Conservation (phyloP, 2,888 invertebrate species). For the Tryphoninae sp. region DNA sequence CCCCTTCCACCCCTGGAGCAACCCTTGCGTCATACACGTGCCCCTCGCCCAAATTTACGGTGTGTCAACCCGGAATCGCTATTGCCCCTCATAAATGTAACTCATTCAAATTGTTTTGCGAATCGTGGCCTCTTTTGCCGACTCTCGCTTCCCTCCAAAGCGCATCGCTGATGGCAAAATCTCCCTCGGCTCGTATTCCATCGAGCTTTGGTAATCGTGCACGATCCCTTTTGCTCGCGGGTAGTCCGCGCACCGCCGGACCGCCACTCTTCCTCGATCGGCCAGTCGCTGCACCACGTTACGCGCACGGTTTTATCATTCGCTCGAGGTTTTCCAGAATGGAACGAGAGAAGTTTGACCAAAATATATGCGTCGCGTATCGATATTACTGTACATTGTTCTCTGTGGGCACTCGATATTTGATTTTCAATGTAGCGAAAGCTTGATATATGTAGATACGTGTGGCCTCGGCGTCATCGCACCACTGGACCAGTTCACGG, state of each 20-base stretch:
- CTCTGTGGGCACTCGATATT: constrained; percentile 43
- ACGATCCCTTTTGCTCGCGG: constrained; percentile 21
- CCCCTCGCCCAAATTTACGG: constrained; percentile 61
- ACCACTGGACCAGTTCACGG: constrained; percentile 36
- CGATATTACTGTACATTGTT: constrained; percentile 21
- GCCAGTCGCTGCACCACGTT: constrained; percentile 27
- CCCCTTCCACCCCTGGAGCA: neutral
- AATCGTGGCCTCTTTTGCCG: constrained; percentile 62
- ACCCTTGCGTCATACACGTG: constrained; percentile 29
- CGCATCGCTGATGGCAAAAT: constrained; percentile 14
- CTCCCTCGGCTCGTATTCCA: constrained; percentile 44
- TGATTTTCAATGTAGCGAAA: constrained; percentile 40
- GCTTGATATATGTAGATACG: neutral
- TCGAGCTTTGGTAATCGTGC: neutral
- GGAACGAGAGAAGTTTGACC: constrained; percentile 24
- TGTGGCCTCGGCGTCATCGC: constrained; percentile 35
- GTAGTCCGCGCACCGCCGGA: neutral
- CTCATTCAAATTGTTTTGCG: constrained; percentile 63
- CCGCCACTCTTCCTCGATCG: neutral
- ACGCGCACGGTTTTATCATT: constrained; percentile 40
- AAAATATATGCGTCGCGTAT: neutral
- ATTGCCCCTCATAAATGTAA: constrained; percentile 67
- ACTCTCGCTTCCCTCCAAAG: neutral
- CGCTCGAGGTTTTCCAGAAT: constrained; percentile 26
- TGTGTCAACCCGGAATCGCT: constrained; percentile 65